Base-by-base conservation (phyloP, 92 coral and sea anemone genomes). In the Epizoanthus illoricatus region DNA sequence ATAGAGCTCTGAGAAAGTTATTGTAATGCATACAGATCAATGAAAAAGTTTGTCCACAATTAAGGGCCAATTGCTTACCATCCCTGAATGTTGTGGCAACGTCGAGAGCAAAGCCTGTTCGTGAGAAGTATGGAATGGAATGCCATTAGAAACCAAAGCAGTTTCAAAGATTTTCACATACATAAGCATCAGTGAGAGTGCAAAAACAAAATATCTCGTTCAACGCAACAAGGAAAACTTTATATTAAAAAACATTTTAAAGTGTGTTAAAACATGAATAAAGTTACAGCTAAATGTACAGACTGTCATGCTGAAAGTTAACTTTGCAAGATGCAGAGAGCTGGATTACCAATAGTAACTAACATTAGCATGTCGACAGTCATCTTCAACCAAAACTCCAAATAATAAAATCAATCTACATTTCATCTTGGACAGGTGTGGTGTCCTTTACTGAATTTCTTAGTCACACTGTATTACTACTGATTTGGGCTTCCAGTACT, bases 41-140 rank as follows among this genome's bases (percentile, higher is more conserved):
- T 36, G 60, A 6, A 75, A 75, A 33, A 28, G 36, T 39, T 36
- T 75, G 68, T 60, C 43, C 57, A 36, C n/a, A 39, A 39, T n/a
- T 52, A 41, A 59, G 60, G 39, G 68, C 63, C 81, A 63, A 58
- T 60, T 60, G 54, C 81, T 75, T 75, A 75, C 81, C 81, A 75
- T 63, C 81, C 81, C 81, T 16, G 81, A 75, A 11, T 60, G 69
- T 59, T 75, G 81, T 18, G 81, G 43, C 81, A 75, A 75, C 69
- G 43, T 59, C 23, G 81, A 75, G 81, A 75, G 68, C 56, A 60
- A 56, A 60, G 81, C 81, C 81, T 75, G 81, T 75, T 75, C 60
- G 60, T 59, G 67, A 59, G 56, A 75, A 57, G 81, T 75, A 59
- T 59, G 67, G 81, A 75, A 75, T 59, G 24, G 67, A 59, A 36